Percentiles rank a stretch among this genome's conserved stretches.
These are phyloP conservation scores for Tragelaphus imberbis DNA, from an alignment of 2,113 vertebrate genomes.

Conservation along the genomic window DNA sequence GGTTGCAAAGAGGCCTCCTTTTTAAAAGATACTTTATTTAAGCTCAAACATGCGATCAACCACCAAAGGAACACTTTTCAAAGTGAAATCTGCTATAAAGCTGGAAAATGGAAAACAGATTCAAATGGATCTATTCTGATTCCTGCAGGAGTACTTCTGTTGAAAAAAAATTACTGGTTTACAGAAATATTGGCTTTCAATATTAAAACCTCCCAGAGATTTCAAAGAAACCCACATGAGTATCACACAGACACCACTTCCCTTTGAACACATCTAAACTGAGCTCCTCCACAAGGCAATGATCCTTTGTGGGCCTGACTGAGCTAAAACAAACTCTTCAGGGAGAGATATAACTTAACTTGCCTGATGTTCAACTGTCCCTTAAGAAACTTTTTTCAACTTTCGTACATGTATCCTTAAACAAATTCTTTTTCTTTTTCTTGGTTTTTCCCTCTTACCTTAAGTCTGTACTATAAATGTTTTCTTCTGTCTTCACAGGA, in stretches of 20 bases:
- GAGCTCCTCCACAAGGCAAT: background rate
- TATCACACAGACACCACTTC: background rate
- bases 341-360: background rate
- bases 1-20: background rate
- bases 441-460: slow-evolving; percentile 63
- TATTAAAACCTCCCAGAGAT: background rate
- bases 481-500: background rate
- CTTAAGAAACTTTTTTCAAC: background rate
- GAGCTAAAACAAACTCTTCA: background rate
- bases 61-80: background rate
- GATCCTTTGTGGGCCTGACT: background rate
- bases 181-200: background rate
- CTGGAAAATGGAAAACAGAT: background rate
- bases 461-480: background rate
- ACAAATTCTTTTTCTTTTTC: background rate
- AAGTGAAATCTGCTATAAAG: background rate
- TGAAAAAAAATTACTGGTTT: background rate
- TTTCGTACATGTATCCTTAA: background rate
- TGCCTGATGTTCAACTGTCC: background rate
- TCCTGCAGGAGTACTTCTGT: background rate
- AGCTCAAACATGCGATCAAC: background rate
- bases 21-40: background rate
- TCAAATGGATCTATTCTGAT: background rate
- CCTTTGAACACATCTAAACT: background rate
- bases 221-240: background rate